Base-by-base conservation (phyloP, 2,113 vertebrate species). In the Peromyscus maniculatus region DNA sequence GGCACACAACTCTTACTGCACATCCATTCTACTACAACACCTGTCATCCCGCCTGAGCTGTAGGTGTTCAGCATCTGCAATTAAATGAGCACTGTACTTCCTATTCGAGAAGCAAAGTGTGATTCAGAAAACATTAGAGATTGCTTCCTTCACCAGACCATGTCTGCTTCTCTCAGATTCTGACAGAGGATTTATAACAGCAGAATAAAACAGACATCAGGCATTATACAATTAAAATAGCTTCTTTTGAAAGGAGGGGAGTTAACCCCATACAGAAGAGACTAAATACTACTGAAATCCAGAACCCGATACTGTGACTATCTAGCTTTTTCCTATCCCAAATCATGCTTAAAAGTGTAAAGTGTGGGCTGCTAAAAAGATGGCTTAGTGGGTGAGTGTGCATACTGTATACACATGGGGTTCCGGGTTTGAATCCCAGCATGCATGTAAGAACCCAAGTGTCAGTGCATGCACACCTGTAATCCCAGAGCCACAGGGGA, bases 261-360 rank as follows among this genome's bases (percentile, higher is more conserved):
- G 13, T 87, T 9, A 72, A 64, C 59, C 82, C 66, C 90, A 36
- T 82, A 89, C 69, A 91, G 91, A 89, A 36, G 82, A 89, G 80
- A 77, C 52, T 55, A 95, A 93, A 69, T 69, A 92, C 87, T 1
- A 95, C 80, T 94, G 67, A 89, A 94, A 91, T 77, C 94, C 74
- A 83, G 43, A 95, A 87, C 67, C 90, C 64, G 43, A 72, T 59
- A 17, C 8, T 66, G 16, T 31, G 52, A 57, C 52, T 21, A 90
- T 33, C 49, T 52, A 49, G 36, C 28, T 52, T 52, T 89, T 90
- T 72, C n/a, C 43, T 55, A 72, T 77, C 46, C 28, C 43, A 91
- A 77, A 91, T 46, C 89, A 93, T 43, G 8, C 83, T 82, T 92
- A 74, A 64, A 91, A 86, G 17, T 15, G 12, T 26, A 78, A 89